Evolutionary conservation across 2,888 invertebrate species (phyloP), one percentile per base, ranked within the genome.

Genomic region (Agrotis puta): DNA sequence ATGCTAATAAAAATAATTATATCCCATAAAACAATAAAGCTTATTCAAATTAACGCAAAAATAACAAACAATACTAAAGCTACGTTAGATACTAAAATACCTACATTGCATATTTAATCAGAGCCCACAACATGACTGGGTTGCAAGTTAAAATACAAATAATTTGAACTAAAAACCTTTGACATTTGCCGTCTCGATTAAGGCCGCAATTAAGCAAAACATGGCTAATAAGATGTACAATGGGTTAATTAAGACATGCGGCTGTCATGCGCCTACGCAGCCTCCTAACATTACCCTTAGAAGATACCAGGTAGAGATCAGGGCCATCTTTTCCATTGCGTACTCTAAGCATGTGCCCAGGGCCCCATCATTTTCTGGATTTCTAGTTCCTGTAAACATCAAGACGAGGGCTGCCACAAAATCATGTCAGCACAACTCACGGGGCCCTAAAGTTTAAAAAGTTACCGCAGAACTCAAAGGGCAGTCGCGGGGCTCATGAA

Each of bases 241-340:
- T 91, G 83, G 89, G 88, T 91, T 93, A 93, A 94, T 94, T 93
- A 93, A 93, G 93, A 93, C 88, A 90, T 87, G 90, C 80, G 77
- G 65, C 78, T 87, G 88, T 85, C 87, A 85, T 74, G 84, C 88
- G 84, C 90, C 90, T 84, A 90, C 90, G 88, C 89, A 88, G 64
- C 61, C 67, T 64, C 72, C 73, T 79, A 74, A 80, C 85, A 87
- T 78, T 82, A 39, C 81, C 79, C 70, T n/a, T n/a, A 54, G 22
- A 33, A 81, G 78, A 84, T 82, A 72, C 69, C 22, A 51, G n/a
- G 11, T 2, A 74, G 66, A 81, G 84, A 85, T 79, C 39, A 39
- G 39, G 39, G 39, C 39, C 11, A 39, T 39, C 39, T 2, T 39
- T 9, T 11, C 39, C 39, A 33, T 39, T 39, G 39, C 39, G 11